Conservation (phyloP, 2,113 vertebrate genomes). For the Seriola rivoliana region DNA sequence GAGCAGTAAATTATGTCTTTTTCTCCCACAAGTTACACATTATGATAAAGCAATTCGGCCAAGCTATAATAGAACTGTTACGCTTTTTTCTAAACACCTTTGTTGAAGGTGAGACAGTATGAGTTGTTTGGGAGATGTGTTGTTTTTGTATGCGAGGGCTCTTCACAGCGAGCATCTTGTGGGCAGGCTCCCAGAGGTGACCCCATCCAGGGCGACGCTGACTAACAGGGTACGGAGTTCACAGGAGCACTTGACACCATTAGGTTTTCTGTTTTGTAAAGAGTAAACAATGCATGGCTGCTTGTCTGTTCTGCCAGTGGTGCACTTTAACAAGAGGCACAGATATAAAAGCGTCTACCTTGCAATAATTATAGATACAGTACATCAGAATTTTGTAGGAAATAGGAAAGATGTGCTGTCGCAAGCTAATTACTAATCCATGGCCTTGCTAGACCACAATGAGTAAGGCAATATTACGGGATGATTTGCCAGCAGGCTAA, state of each 20-base stretch:
- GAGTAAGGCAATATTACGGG: background rate
- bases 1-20: constrained; percentile 33
- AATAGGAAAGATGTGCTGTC: background rate
- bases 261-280: constrained; percentile 31
- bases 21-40: constrained; percentile 28
- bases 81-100: constrained; percentile 39
- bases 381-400: background rate
- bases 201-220: constrained; percentile 39
- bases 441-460: background rate
- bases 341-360: background rate
- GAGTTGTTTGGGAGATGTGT: constrained; percentile 12
- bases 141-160: constrained; percentile 50
- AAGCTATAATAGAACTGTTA: constrained; percentile 9
- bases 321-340: constrained; percentile 15
- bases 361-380: background rate
- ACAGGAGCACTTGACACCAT: constrained; percentile 40
- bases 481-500: background rate
- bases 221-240: constrained; percentile 55
- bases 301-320: background rate
- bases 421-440: background rate
- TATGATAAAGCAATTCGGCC: constrained; percentile 24
- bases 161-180: constrained; percentile 59
- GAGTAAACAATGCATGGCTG: constrained; percentile 26
- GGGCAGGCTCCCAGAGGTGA: constrained; percentile 47
- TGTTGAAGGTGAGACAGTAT: constrained; percentile 51